Evolutionary conservation across 2,113 vertebrate genomes (phyloP).

Genomic region (Ascaphus truei): DNA sequence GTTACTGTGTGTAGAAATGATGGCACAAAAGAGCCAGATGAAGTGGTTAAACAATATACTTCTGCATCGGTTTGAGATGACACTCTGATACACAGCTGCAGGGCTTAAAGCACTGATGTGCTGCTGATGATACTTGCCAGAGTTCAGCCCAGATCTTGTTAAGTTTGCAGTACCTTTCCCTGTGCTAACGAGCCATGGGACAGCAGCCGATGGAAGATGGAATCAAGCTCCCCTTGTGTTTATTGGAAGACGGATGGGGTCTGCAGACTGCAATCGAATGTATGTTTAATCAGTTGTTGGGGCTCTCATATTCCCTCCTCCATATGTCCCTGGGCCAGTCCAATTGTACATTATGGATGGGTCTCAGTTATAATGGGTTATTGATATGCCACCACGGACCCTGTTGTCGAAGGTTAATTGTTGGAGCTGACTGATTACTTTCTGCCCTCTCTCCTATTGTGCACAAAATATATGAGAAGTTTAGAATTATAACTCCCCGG

Average conservation of each 20-base stretch:
- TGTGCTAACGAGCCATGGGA: conserved; percentile 30
- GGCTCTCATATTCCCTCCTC: not conserved
- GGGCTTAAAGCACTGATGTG: not conserved
- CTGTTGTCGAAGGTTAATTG: conserved; percentile 30
- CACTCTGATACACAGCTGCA: too few relatives aligned
- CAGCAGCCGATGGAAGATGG: conserved; percentile 9
- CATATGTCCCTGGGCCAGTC: conserved; percentile 30
- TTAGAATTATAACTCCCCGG: not conserved
- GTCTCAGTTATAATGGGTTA: conserved; percentile 38
- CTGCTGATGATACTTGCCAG: not conserved
- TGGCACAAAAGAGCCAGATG: too few relatives aligned
- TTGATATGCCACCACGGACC: conserved; percentile 15
- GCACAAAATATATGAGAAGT: not conserved
- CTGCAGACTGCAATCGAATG: conserved; percentile 46
- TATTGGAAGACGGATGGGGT: conserved; percentile 61
- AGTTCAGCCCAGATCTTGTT: not conserved
- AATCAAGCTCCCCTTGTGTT: conserved; percentile 40
- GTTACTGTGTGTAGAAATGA: too few relatives aligned
- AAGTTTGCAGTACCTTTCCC: not conserved
- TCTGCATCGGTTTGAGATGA: too few relatives aligned
- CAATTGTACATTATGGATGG: conserved; percentile 40
- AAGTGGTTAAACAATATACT: too few relatives aligned
- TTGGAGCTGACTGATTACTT: conserved; percentile 8
- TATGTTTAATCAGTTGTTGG: conserved; percentile 55
- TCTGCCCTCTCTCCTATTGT: not conserved